Base-by-base conservation (phyloP, 2,797 vertebrate genomes). In the Tolypeutes matacus region DNA sequence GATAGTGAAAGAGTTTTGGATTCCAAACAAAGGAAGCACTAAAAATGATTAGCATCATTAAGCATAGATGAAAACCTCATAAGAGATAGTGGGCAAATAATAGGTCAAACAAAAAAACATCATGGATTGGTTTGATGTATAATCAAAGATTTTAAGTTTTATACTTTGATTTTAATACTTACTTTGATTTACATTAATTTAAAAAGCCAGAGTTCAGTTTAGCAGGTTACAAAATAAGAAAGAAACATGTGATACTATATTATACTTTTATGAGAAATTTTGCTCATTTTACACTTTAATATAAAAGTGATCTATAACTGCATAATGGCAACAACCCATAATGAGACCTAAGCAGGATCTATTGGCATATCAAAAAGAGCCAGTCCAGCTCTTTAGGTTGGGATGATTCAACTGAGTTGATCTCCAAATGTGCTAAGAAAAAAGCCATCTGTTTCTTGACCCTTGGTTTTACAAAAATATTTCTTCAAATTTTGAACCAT, bases 151-250 rank as follows among this genome's bases (percentile, higher is more conserved):
- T 80, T 29, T 72, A 62, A 77, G 29, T 64, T 86, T 86, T 13
- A 29, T 75, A 69, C 21, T 84, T 73, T n/a, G 60, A 76, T 86
- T 86, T 36, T 51, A 49, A 92, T 73, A 85, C 34, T 93, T 85
- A 94, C 42, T 94, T 92, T 86, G 29, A 85, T 70, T 18, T 94
- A 91, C 31, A 64, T 62, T 76, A 80, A 89, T 53, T 94, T 92
- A 64, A 92, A 76, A 92, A 81, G 27, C 75, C 86, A 82, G 56
- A 51, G 21, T 89, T 51, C 56, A 91, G 65, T 64, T 91, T 86
- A 64, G 34, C 83, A 77, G 89, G 76, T 34, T 75, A 62, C 15
- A 76, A 75, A 85, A 80, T 91, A 60, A 93, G 81, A 86, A 82
- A 89, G n/a, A 80, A 42, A 53, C 72, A 39, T 86, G 53, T 85